phyloP scores from a whole-genome alignment of 2,113 vertebrate genomes.

The Excalfactoria chinensis region DNA sequence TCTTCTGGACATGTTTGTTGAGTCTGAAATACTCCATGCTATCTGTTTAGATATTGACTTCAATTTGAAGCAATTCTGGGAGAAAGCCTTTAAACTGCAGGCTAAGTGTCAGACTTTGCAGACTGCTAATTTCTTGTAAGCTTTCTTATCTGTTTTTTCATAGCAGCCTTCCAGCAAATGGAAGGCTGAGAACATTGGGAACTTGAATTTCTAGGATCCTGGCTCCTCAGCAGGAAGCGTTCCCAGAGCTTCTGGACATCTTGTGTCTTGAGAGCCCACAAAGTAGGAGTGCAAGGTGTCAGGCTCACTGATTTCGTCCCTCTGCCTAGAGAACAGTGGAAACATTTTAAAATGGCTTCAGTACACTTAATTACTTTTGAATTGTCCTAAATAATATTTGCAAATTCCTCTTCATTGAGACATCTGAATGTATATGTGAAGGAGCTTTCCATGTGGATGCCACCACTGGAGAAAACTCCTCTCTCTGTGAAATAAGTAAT shows the following conservation, averaged over 20 bases:
- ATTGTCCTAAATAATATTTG: neutral
- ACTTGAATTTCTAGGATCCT: slow-evolving; percentile 18
- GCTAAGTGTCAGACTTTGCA: neutral
- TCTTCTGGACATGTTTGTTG: neutral
- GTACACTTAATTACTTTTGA: neutral
- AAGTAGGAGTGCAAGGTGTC: neutral
- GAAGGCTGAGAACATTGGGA: neutral
- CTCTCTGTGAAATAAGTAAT: neutral
- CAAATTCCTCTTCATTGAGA: neutral
- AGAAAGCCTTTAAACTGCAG: neutral
- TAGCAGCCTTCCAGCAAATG: neutral
- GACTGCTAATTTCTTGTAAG: neutral
- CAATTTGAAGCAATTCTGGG: neutral
- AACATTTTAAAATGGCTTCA: neutral
- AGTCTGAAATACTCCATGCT: neutral
- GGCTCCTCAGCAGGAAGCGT: neutral
- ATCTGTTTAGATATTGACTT: neutral
- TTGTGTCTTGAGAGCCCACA: neutral
- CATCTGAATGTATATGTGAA: neutral
- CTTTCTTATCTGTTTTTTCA: neutral
- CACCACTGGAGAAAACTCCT: neutral
- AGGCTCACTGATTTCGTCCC: neutral
- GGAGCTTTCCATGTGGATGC: neutral
- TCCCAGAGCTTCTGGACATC: neutral
- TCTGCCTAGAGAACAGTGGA: neutral